These are phyloP conservation scores for Alectoris magna DNA, from an alignment of 2,797 vertebrate genomes.

Conservation along the genomic window DNA sequence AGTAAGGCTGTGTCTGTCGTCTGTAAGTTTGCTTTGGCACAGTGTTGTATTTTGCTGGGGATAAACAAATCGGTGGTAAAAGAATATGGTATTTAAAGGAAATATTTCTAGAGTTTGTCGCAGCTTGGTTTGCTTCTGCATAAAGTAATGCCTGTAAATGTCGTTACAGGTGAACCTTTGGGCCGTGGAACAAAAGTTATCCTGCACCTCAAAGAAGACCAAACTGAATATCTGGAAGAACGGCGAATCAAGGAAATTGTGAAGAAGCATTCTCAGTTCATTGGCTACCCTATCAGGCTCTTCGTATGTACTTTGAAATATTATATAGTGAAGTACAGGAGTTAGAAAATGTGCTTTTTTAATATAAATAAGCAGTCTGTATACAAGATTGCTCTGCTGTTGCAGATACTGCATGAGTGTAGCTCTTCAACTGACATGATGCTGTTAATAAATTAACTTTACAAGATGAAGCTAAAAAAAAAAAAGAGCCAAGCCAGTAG, in stretches of 20 bases:
- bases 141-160: fast-evolving
- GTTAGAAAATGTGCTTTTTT: fast-evolving
- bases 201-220: conserved; percentile 94
- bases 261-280: conserved; percentile 98
- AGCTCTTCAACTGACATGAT: fast-evolving
- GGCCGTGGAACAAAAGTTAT: conserved; percentile 93
- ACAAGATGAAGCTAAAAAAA: fast-evolving
- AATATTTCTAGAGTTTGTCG: fast-evolving
- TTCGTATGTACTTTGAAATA: conserved; percentile 80
- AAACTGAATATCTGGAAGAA: conserved; percentile 92
- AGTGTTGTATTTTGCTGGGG: fast-evolving
- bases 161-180: conserved; percentile 84
- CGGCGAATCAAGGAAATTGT: conserved; percentile 91
- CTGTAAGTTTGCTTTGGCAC: fast-evolving
- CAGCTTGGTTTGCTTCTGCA: fast-evolving
- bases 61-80: fast-evolving
- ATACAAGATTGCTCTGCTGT: not conserved
- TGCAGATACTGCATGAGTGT: fast-evolving
- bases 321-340: fast-evolving
- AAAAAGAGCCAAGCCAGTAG: fast-evolving
- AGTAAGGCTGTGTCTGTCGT: fast-evolving
- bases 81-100: fast-evolving
- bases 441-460: fast-evolving
- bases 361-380: fast-evolving
- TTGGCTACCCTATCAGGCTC: conserved; percentile 94